A percentile compares a stretch with the other conserved stretches of the same genome.
Evolutionary conservation across 2,113 vertebrate genomes (phyloP).

Genomic region (Stegostoma tigrinum): DNA sequence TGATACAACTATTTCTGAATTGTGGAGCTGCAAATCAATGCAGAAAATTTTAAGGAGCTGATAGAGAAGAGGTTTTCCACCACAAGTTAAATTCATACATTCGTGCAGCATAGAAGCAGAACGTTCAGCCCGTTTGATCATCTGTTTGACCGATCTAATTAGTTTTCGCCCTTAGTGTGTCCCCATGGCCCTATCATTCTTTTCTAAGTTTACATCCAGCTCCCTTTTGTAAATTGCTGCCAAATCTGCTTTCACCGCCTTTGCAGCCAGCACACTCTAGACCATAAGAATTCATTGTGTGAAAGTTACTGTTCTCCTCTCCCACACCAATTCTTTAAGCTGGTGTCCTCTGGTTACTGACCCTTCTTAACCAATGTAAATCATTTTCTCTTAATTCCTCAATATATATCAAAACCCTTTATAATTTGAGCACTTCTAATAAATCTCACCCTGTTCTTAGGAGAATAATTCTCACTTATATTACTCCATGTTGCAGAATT

Average conservation of each 20-base stretch:
- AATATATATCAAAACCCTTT: background rate
- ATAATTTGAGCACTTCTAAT: background rate
- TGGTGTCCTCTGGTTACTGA: background rate
- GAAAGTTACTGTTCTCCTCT: background rate
- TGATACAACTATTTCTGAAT: background rate
- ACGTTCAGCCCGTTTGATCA: background rate
- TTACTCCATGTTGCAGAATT: background rate
- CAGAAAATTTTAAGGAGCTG: background rate
- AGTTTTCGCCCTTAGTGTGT: background rate
- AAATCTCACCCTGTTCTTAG: background rate
- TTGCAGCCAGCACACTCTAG: background rate
- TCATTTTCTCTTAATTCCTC: background rate
- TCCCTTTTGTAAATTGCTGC: background rate
- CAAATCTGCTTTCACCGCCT: background rate
- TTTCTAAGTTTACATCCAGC: background rate
- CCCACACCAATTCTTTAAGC: background rate
- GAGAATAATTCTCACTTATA: background rate
- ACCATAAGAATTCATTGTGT: background rate
- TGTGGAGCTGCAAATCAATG: background rate
- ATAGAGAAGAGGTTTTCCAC: background rate
- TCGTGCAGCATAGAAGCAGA: too few species aligned
- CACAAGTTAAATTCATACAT: background rate
- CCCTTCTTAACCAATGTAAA: background rate
- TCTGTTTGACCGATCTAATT: background rate
- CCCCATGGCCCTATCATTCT: background rate